Percentiles rank a stretch among this genome's conserved stretches.
Conservation (phyloP, 2,797 vertebrate genomes). For the Takifugu rubripes region DNA sequence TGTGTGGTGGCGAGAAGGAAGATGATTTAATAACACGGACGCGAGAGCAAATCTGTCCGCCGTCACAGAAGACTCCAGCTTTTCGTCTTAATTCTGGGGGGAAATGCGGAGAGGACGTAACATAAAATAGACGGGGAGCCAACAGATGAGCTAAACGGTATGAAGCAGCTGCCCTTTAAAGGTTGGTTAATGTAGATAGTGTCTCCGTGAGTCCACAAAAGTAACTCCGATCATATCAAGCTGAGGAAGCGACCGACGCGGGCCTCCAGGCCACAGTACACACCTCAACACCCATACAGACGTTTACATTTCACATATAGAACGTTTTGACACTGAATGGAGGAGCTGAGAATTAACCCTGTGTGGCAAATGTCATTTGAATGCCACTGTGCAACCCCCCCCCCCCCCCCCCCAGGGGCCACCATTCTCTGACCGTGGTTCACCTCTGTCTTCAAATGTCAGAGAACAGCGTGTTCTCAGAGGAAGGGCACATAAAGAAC, state of each 20-base stretch:
- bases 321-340: not conserved
- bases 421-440: slow-evolving; percentile 17
- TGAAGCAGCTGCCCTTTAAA: no score
- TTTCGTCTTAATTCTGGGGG: not conserved
- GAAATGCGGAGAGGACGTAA: no score
- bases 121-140: no score
- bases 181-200: no score
- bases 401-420: slow-evolving; percentile 10
- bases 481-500: no score
- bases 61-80: not conserved
- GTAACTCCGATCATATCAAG: no score
- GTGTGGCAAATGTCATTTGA: slow-evolving; percentile 30
- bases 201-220: no score
- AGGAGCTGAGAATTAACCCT: slow-evolving; percentile 46
- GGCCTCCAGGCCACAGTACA: no score
- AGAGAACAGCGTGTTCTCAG: not conserved
- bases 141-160: no score
- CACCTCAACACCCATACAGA: no score
- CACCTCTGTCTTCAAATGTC: slow-evolving; percentile 17
- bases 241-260: no score
- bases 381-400: slow-evolving; percentile 17
- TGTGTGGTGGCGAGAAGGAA: slow-evolving; percentile 13
- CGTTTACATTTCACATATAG: no score
- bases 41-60: not conserved
- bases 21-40: slow-evolving; percentile 10